These are phyloP conservation scores for Catharus minimus DNA, from an alignment of 2,113 vertebrate genomes.

Conservation along the genomic window DNA sequence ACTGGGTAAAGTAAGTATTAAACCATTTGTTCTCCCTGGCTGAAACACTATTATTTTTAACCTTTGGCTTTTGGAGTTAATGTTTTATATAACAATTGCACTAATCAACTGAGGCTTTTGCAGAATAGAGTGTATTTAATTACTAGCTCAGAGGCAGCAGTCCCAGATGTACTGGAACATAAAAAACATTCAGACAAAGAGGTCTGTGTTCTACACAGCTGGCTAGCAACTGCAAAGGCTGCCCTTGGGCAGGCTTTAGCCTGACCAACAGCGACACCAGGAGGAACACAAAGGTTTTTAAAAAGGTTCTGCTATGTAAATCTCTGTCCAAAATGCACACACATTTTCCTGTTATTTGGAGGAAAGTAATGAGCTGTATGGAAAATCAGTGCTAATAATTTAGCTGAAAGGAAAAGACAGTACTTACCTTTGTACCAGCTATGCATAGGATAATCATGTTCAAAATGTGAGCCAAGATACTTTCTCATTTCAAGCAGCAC, in stretches of 20 bases:
- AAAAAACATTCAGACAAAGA: not conserved
- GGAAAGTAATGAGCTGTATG: not conserved
- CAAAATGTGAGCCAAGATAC: not conserved
- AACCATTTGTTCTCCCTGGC: not conserved
- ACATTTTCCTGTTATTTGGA: not conserved
- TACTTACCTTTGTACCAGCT: not conserved
- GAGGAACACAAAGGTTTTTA: not conserved
- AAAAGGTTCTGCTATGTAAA: fast-evolving
- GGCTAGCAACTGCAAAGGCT: not conserved
- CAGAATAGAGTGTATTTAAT: conserved; percentile 16
- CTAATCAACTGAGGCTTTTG: not conserved
- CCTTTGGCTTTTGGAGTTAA: not conserved
- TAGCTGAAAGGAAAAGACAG: not conserved
- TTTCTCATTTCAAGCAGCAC: not conserved
- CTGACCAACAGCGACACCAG: conserved; percentile 38
- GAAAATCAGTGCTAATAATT: not conserved
- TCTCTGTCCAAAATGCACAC: not conserved
- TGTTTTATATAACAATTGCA: not conserved
- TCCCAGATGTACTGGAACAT: not conserved
- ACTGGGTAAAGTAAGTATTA: not conserved
- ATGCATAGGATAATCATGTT: not conserved
- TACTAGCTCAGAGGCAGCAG: not conserved
- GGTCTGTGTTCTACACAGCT: not conserved
- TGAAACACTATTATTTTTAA: not conserved
- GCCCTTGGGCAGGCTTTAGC: not conserved